Conservation (phyloP, 2,797 vertebrate genomes). For the Onychomys arenicola region DNA sequence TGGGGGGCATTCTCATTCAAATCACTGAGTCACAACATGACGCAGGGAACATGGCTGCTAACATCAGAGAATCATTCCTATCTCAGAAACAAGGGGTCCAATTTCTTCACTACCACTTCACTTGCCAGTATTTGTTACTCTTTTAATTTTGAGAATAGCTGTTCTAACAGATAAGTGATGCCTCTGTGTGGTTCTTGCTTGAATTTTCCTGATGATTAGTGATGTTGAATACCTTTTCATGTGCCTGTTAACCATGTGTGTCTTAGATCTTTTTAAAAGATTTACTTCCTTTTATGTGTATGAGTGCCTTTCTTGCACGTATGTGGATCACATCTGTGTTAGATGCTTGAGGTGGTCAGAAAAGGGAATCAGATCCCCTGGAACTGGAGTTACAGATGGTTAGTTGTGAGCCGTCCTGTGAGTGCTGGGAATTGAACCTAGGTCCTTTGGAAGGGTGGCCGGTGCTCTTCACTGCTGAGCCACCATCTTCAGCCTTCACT, state of each 20-base stretch:
- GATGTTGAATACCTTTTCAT: not conserved
- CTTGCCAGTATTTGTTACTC: not conserved
- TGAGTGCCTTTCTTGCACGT: not conserved
- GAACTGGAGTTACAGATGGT: not conserved
- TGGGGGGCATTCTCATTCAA: not conserved
- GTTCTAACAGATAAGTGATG: not conserved
- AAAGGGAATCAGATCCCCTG: not conserved
- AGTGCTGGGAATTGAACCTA: not conserved
- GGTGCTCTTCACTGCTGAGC: not conserved
- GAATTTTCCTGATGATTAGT: slow-evolving; percentile 33
- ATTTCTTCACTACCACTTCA: not conserved
- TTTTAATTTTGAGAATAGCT: not conserved
- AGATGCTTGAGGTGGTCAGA: not conserved
- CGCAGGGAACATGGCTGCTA: not conserved
- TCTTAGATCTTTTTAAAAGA: not conserved
- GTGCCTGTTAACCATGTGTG: not conserved
- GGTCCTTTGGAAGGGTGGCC: not conserved
- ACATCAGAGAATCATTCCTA: not conserved
- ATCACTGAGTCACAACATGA: not conserved
- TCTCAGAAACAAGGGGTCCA: not conserved
- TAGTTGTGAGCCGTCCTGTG: not conserved
- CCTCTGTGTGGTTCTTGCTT: not conserved
- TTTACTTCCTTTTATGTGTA: not conserved
- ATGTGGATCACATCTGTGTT: not conserved
- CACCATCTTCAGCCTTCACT: not conserved